A percentile compares a stretch with the other conserved stretches of the same genome.
Evolutionary conservation across 1,140 invertebrate genomes (phyloP).

Genomic region (Bombus ignitus): DNA sequence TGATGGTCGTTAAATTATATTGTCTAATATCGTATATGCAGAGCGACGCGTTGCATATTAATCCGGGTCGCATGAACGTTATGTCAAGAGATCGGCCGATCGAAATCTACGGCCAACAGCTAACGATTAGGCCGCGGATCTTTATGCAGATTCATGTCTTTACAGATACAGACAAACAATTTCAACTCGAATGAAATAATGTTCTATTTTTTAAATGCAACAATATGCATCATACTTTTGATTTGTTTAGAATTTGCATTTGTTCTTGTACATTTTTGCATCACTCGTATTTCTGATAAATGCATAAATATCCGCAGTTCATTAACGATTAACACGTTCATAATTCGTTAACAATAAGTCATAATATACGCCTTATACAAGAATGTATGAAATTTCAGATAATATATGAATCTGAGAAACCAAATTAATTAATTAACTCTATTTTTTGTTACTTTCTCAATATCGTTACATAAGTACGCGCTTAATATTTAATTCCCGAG

Average conservation of each 20-base stretch:
- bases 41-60: not conserved
- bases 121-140: not conserved
- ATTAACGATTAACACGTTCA: not conserved
- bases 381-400: not conserved
- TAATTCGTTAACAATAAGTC: not conserved
- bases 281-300: not conserved
- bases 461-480: not conserved
- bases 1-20: conserved; percentile 28
- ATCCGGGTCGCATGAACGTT: not conserved
- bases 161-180: not conserved
- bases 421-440: not conserved
- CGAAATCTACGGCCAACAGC: not conserved
- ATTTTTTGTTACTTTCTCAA: not conserved
- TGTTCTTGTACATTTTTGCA: not conserved
- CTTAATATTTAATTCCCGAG: too few species aligned
- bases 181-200: not conserved
- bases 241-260: too few species aligned
- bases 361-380: not conserved
- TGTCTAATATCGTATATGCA: not conserved
- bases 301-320: not conserved
- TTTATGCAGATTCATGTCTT: not conserved
- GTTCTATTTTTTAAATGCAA: not conserved
- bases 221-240: not conserved
- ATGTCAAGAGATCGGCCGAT: not conserved
- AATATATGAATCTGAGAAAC: not conserved